Percentiles rank a stretch among this genome's conserved stretches.
These are phyloP conservation scores for Lepidurus couesii DNA, from an alignment of 1,140 invertebrate genomes.

Conservation along the genomic window DNA sequence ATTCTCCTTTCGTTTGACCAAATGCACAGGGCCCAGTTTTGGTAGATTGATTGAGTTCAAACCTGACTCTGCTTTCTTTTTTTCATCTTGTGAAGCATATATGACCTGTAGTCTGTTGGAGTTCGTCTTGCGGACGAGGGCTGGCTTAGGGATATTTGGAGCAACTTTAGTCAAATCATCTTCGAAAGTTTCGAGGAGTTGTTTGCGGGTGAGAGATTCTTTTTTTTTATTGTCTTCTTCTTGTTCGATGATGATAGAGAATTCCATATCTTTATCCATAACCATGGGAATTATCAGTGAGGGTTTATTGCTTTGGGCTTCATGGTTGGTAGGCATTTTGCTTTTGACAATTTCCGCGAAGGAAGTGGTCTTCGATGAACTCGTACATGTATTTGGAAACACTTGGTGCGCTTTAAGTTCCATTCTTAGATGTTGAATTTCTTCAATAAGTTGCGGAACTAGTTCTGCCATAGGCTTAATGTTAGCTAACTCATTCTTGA, in stretches of 20 bases:
- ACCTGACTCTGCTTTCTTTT: not conserved
- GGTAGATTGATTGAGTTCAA: not conserved
- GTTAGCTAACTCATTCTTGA: not conserved
- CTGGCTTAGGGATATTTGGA: not conserved
- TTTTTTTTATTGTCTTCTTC: constrained; percentile 12
- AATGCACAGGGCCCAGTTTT: constrained; percentile 12
- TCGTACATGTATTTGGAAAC: not conserved
- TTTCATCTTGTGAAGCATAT: constrained; percentile 16
- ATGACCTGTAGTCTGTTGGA: not conserved
- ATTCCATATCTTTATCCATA: not conserved
- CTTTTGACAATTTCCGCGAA: not conserved
- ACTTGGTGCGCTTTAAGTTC: not conserved
- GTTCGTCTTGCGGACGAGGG: constrained; percentile 8
- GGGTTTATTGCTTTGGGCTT: not conserved
- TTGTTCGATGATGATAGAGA: not conserved
- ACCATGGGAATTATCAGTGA: not conserved
- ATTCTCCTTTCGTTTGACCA: not conserved
- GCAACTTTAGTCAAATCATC: not conserved
- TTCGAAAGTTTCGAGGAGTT: not conserved
- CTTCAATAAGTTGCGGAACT: not conserved
- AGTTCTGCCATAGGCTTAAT: not conserved
- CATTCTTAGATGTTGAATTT: not conserved
- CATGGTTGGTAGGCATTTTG: not conserved
- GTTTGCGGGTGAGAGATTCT: not conserved
- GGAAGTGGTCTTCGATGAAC: not conserved